Base-by-base conservation (phyloP, 2,888 invertebrate genomes). In the Lycia hirtaria region DNA sequence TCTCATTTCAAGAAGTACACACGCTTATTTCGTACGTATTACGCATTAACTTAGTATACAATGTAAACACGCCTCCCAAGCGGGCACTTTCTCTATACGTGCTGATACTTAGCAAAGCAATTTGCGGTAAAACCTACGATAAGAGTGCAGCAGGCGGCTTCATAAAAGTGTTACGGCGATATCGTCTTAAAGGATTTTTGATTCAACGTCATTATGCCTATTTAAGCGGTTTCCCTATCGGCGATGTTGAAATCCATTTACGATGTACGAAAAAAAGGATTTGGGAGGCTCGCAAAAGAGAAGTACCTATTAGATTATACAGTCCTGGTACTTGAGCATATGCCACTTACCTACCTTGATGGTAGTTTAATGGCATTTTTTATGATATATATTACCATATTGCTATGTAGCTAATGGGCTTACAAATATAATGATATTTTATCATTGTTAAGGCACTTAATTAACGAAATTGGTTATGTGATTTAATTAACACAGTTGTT, bases 261-360 rank as follows among this genome's bases (percentile, higher is more conserved):
- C 81, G 84, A 80, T 74, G 76, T 77, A 78, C 71, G 79, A 82
- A 83, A 82, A 84, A 77, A 72, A 72, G 76, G 75, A 78, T 80
- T 79, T 75, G 61, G 70, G 69, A 68, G 67, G 65, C 68, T 74
- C 72, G 72, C 73, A 74, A 72, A 75, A 68, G 73, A 74, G 74
- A 80, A 77, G 72, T 69, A 65, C 68, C 77, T 71, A 78, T 78
- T 75, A 75, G 72, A 76, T 77, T 76, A 75, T 77, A 75, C 72
- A 75, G 76, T 71, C 71, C 66, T 57, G 64, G 52, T 28, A 61
- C 67, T 60, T 69, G 62, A 67, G 72, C 81, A 80, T 82, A 83
- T 81, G 83, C 75, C 65, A 56, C 68, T 68, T 63, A 57, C 58
- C 73, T 75, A 72, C 72, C 64, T 69, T 70, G 74, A 79, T 79